Conservation (phyloP, 2,888 invertebrate genomes). For the Lasioglossum figueresi region DNA sequence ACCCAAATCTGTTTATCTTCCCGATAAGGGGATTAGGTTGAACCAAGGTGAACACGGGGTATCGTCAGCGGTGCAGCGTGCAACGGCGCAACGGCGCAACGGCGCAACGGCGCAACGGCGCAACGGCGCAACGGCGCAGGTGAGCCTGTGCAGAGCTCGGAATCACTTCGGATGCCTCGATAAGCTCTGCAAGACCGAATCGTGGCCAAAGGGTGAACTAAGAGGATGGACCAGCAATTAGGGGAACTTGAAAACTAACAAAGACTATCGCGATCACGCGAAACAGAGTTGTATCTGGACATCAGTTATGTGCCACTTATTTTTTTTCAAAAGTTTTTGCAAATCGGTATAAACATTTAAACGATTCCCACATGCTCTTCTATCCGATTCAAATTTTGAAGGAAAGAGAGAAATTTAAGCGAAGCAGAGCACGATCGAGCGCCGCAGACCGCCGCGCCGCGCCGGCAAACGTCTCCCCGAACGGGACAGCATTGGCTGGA, state of each 20-base stretch:
- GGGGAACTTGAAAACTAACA: not conserved
- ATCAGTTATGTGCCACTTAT: not conserved
- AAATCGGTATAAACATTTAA: too few relatives aligned
- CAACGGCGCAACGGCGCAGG: conserved; percentile 11
- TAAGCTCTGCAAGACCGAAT: conserved; percentile 18
- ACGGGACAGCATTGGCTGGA: too few relatives aligned
- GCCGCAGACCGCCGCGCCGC: too few relatives aligned
- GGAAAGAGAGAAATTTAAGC: too few relatives aligned
- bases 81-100: too few relatives aligned
- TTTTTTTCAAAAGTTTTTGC: not conserved
- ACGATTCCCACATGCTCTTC: too few relatives aligned
- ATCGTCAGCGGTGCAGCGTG: conserved; percentile 5
- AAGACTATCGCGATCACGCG: not conserved
- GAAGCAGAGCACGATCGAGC: too few relatives aligned
- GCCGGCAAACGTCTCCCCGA: too few relatives aligned
- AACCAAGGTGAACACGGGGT: conserved; percentile 35
- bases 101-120: too few relatives aligned
- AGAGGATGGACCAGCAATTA: conserved; percentile 3
- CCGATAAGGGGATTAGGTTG: conserved; percentile 55
- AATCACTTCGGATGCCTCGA: conserved; percentile 39
- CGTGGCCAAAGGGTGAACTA: not conserved
- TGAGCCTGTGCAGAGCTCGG: conserved; percentile 34
- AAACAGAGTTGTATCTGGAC: not conserved
- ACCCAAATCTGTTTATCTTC: conserved; percentile 63
- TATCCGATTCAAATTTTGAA: too few relatives aligned